Evolutionary conservation across 92 coral and sea anemone genomes (phyloP).

Genomic region (Paragorgia papillata): DNA sequence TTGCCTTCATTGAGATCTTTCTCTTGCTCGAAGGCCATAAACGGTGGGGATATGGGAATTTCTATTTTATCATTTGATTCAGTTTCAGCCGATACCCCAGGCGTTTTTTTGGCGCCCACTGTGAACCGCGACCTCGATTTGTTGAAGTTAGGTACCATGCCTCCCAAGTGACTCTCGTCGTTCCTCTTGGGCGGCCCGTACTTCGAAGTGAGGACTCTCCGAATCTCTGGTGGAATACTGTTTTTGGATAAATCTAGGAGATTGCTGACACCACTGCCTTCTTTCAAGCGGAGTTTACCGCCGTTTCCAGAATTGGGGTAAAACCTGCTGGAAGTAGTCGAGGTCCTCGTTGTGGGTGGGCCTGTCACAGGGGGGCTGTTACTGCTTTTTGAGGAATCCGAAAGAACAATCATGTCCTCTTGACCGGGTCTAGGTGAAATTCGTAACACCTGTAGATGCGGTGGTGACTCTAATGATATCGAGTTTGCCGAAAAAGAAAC

Average conservation of each 20-base stretch:
- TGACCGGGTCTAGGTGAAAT: too few relatives aligned
- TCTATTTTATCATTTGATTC: constrained; percentile 14
- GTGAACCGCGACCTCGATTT: constrained; percentile 65
- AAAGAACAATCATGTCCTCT: too few relatives aligned
- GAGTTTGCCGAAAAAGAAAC: background rate
- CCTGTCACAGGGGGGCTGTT: too few relatives aligned
- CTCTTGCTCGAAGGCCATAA: background rate
- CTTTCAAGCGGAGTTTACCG: background rate
- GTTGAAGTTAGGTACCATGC: constrained; percentile 60
- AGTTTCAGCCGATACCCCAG: constrained; percentile 1
- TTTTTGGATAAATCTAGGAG: constrained; percentile 75
- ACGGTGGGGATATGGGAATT: constrained; percentile 14
- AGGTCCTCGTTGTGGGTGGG: background rate
- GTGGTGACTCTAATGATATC: too few relatives aligned
- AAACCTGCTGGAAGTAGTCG: constrained; percentile 15
- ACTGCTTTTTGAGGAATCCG: too few relatives aligned
- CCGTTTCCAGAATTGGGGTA: background rate
- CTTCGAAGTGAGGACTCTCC: constrained; percentile 79
- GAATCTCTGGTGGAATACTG: constrained; percentile 80
- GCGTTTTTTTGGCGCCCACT: constrained; percentile 40
- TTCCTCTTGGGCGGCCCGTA: constrained; percentile 63
- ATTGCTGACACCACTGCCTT: background rate
- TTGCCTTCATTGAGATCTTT: background rate
- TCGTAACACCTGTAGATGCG: too few relatives aligned
- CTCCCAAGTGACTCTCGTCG: constrained; percentile 34